Evolutionary conservation across 2,113 vertebrate genomes (phyloP).

Genomic region (Brachypteracias leptosomus): DNA sequence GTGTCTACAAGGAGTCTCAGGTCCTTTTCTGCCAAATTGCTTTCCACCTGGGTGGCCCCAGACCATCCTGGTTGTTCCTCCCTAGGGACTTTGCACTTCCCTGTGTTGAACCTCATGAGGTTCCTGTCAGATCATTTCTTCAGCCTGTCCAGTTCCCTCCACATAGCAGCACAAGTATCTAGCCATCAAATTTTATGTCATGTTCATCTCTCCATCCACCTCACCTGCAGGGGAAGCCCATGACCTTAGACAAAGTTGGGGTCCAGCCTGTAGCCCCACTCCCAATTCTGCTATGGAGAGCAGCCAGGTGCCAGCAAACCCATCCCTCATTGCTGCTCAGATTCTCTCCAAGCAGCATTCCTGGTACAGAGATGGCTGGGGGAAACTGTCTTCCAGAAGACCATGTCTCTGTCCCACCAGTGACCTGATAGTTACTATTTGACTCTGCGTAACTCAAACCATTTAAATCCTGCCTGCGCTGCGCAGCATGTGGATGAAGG

Average conservation of each 20-base stretch:
- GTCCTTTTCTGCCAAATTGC: not conserved
- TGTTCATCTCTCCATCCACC: not conserved
- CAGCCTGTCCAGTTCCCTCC: not conserved
- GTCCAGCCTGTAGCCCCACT: not conserved
- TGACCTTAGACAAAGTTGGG: not conserved
- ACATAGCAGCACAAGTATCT: not conserved
- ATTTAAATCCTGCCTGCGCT: not conserved
- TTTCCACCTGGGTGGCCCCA: not conserved
- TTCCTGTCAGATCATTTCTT: not conserved
- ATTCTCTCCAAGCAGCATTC: not conserved
- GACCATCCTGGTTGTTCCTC: not conserved
- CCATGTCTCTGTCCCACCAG: not conserved
- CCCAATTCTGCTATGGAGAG: not conserved
- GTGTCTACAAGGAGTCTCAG: too few relatives aligned
- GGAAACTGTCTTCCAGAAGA: not conserved
- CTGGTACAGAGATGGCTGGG: not conserved
- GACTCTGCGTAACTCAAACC: not conserved
- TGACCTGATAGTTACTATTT: not conserved
- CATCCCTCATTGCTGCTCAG: accelerated
- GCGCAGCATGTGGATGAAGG: not conserved
- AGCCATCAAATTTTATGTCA: not conserved
- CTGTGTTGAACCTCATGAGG: accelerated
- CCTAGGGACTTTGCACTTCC: not conserved
- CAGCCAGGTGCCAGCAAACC: not conserved
- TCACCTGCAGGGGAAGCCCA: not conserved